Evolutionary conservation across 1,140 invertebrate species (phyloP), one percentile per base, ranked within the genome.

Genomic region (Lepidurus packardi): DNA sequence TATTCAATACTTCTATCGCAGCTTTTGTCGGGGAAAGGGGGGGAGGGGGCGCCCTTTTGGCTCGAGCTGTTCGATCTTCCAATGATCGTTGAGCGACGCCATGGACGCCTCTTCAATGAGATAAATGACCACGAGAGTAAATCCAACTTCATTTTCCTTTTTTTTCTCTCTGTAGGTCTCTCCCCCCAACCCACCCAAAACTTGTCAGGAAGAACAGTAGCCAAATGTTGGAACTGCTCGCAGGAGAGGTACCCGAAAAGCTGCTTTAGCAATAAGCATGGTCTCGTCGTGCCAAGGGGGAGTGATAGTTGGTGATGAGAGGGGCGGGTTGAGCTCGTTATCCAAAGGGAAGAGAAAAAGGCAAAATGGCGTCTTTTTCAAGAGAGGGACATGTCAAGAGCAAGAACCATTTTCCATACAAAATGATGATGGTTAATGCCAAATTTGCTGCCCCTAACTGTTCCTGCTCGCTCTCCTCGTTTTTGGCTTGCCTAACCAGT

Each of bases 351-450:
- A 65, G 21, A 21, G 21, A 65, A 65, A 65, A 65, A 16, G 53
- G n/a, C 53, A 65, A 65, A 65, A 65, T 65, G 53, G 53, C 53
- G 53, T 65, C 53, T 65, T 65, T 65, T 65, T 65, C 53, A 65
- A 65, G 53, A 65, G 53, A 65, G 45, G 53, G 13, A 65, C 53
- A 65, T 65, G 53, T 65, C 53, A 65, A 65, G 53, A 65, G 53
- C 53, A n/a, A 65, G 16, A 65, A 65, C 53, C 53, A 65, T 65
- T 65, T 65, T 65, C 53, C 53, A 65, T 65, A 65, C 53, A 9
- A 65, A 65, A 65, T 65, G 53, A 65, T 65, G 53, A 65, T 65
- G 53, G 53, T 65, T 65, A 65, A 65, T 21, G 53, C 53, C 53
- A 65, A 65, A 65, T 65, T 21, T 65, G 53, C 16, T n/a, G 16